Evolutionary conservation across 2,113 vertebrate species (phyloP).

Genomic region (Spheniscus mendiculus): DNA sequence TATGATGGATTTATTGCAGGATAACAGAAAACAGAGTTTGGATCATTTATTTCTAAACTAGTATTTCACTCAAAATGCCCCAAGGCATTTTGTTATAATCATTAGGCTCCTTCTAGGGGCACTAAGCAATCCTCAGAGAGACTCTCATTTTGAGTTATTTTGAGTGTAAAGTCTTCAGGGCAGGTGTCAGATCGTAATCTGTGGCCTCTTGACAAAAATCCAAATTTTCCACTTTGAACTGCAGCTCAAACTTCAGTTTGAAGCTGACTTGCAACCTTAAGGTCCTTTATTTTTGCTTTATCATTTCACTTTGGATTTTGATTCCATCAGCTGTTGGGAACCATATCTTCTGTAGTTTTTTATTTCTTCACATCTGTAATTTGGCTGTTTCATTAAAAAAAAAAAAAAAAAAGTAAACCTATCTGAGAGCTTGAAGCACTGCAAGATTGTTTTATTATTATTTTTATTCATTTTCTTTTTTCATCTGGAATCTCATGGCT

Average conservation of each 20-base stretch:
- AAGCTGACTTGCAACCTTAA: background rate
- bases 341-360: background rate
- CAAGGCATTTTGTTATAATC: background rate
- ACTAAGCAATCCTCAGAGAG: background rate
- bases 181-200: constrained; percentile 42
- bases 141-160: constrained; percentile 6
- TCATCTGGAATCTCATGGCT: background rate
- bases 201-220: constrained; percentile 8
- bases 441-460: background rate
- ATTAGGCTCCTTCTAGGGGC: background rate
- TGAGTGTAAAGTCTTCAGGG: background rate
- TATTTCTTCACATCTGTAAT: background rate
- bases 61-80: background rate
- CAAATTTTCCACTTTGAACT: constrained; percentile 25
- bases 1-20: background rate
- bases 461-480: background rate
- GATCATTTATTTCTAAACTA: background rate
- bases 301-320: background rate
- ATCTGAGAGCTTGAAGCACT: background rate
- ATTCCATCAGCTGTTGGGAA: background rate
- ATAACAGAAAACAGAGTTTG: constrained; percentile 14
- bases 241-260: background rate
- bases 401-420: background rate
- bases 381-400: background rate
- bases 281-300: background rate